These are phyloP conservation scores for Siniperca chuatsi DNA, from an alignment of 2,113 vertebrate genomes.

Conservation along the genomic window DNA sequence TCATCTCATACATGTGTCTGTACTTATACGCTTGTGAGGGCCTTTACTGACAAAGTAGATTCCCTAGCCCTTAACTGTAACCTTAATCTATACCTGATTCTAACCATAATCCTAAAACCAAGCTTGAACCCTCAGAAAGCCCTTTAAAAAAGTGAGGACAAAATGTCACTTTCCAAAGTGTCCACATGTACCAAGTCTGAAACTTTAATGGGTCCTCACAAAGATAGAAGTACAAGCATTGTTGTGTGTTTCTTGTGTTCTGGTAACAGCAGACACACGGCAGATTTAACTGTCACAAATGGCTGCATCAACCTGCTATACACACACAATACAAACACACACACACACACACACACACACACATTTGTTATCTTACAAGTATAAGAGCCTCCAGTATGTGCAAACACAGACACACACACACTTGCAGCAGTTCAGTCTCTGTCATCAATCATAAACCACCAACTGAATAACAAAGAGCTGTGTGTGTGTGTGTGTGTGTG, in stretches of 20 bases:
- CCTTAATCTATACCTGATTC: background rate
- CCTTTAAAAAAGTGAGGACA: background rate
- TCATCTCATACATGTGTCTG: background rate
- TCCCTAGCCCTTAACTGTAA: background rate
- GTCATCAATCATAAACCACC: slow-evolving; percentile 40
- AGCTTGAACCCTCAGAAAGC: background rate
- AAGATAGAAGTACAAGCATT: slow-evolving; percentile 6
- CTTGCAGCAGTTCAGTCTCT: slow-evolving; percentile 11
- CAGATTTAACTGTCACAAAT: slow-evolving; percentile 41
- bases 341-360: background rate
- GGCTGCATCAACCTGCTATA: background rate
- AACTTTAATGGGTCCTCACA: background rate
- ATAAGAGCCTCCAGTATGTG: slow-evolving; percentile 21
- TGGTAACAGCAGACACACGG: background rate
- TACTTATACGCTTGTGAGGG: background rate
- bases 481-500: background rate
- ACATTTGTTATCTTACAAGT: slow-evolving; percentile 27
- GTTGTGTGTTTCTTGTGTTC: slow-evolving; percentile 17
- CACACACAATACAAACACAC: background rate
- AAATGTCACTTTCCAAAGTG: background rate
- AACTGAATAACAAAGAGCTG: slow-evolving; percentile 41
- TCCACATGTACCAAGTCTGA: slow-evolving; percentile 3
- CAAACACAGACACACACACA: slow-evolving; percentile 21
- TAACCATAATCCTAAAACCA: background rate
- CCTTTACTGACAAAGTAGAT: background rate